Evolutionary conservation across 2,797 vertebrate genomes (phyloP).

Genomic region (Argentina silus): DNA sequence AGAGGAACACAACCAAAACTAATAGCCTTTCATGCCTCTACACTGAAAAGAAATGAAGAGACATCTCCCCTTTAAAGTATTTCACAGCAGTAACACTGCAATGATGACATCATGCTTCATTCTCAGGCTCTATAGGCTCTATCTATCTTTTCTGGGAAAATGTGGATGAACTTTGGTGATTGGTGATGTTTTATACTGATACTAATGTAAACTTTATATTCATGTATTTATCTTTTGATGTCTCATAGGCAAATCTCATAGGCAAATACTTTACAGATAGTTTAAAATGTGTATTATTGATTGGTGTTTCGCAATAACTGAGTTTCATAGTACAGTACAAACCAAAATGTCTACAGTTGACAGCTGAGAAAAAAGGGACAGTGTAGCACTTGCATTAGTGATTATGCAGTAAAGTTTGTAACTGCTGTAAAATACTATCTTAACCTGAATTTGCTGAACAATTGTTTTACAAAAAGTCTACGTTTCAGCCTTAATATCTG

Average conservation of each 20-base stretch:
- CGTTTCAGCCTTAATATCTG: background rate
- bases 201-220: too few relatives aligned
- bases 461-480: background rate
- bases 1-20: background rate
- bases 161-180: too few relatives aligned
- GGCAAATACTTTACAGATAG: too few relatives aligned
- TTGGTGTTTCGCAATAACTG: background rate
- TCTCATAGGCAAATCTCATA: too few relatives aligned
- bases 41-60: background rate
- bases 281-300: background rate
- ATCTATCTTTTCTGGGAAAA: too few relatives aligned
- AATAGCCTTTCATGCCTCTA: background rate
- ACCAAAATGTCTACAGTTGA: background rate
- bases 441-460: background rate
- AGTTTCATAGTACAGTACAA: background rate
- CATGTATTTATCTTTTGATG: too few relatives aligned
- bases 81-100: constrained; percentile 20
- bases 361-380: background rate
- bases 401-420: background rate
- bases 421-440: background rate
- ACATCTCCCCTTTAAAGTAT: background rate
- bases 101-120: background rate
- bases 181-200: too few relatives aligned
- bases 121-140: background rate
- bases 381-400: background rate